These are phyloP conservation scores for Poecilia gillii DNA, from an alignment of 2,797 vertebrate species.

Conservation along the genomic window DNA sequence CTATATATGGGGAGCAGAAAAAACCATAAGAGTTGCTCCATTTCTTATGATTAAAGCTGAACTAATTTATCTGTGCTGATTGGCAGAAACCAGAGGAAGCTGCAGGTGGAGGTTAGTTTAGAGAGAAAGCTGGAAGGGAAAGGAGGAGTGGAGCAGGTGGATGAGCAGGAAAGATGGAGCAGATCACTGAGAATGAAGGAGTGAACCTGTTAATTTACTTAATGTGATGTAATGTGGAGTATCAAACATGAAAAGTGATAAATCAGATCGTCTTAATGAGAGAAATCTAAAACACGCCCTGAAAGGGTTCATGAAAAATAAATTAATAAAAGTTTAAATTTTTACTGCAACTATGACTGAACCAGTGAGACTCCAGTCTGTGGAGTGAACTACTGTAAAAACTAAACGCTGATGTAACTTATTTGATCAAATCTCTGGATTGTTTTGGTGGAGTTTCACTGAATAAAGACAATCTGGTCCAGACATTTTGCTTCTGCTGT, in stretches of 20 bases:
- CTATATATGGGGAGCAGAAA: not conserved
- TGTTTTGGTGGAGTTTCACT: conserved; percentile 63
- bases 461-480: conserved; percentile 75
- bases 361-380: conserved; percentile 60
- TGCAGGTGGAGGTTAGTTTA: conserved; percentile 27
- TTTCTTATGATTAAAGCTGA: not conserved
- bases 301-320: conserved; percentile 15
- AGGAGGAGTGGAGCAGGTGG: conserved; percentile 30
- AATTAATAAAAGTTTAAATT: not conserved
- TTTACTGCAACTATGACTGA: conserved; percentile 39
- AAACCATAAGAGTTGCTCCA: not conserved
- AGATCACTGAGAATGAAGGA: conserved; percentile 55
- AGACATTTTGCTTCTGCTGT: not conserved
- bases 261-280: conserved; percentile 5
- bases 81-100: conserved; percentile 8
- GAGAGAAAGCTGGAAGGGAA: conserved; percentile 3
- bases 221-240: conserved; percentile 34
- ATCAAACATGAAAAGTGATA: not conserved
- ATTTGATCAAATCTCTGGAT: conserved; percentile 28
- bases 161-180: conserved; percentile 26
- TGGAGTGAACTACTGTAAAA: not conserved
- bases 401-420: not conserved
- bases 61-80: not conserved
- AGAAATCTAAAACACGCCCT: not conserved
- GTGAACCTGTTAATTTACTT: conserved; percentile 31